phyloP scores from a whole-genome alignment of 2,888 invertebrate genomes.

The Atethmia centrago region DNA sequence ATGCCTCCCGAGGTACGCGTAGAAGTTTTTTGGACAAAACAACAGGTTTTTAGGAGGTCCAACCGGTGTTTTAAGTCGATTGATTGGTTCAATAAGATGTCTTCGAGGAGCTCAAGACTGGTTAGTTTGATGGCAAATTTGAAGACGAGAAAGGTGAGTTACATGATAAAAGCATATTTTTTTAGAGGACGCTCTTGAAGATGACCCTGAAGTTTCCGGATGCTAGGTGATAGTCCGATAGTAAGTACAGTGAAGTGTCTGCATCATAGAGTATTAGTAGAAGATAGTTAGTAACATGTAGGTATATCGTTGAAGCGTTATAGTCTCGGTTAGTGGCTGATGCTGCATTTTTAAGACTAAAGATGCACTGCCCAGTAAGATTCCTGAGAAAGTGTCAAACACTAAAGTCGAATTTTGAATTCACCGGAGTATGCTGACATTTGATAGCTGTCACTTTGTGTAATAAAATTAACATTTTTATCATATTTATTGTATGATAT shows the following conservation, averaged over 20 bases:
- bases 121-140: neutral
- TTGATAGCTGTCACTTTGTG: too few species aligned
- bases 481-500: too few species aligned
- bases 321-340: neutral
- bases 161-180: neutral
- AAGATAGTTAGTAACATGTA: neutral
- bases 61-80: neutral
- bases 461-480: too few species aligned
- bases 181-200: neutral
- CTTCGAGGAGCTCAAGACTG: too few species aligned
- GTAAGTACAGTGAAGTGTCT: neutral
- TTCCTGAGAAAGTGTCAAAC: neutral
- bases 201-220: neutral
- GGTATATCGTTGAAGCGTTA: neutral
- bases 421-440: too few species aligned
- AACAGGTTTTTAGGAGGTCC: neutral
- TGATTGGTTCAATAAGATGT: neutral
- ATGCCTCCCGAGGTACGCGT: conserved; percentile 84
- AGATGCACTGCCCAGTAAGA: neutral
- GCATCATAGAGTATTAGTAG: neutral
- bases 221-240: neutral
- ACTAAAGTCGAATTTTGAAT: neutral
- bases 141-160: neutral
- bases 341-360: neutral
- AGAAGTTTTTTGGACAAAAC: neutral